Conservation (phyloP, 2,797 vertebrate genomes). For the Odontamblyopus rebecca region DNA sequence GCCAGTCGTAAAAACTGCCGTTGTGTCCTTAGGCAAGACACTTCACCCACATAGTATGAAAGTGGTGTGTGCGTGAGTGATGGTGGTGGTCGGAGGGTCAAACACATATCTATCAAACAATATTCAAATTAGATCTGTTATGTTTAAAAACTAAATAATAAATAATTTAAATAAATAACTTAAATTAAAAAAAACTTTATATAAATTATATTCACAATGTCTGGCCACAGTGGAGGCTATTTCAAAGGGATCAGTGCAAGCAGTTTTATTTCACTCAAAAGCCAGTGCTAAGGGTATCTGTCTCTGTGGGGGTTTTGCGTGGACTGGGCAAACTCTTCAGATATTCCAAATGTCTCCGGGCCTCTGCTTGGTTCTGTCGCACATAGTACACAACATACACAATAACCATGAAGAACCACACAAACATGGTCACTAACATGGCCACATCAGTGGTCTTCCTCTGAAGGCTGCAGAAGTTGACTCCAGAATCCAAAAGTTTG, state of each 20-base stretch:
- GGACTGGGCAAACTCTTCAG: conserved; percentile 79
- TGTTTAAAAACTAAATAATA: conserved; percentile 16
- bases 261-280: conserved; percentile 50
- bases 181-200: conserved; percentile 19
- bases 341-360: conserved; percentile 77
- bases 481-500: conserved; percentile 75
- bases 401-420: conserved; percentile 82
- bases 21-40: too few species aligned
- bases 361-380: conserved; percentile 77
- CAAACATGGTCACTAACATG: conserved; percentile 82
- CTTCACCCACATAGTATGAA: too few species aligned
- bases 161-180: conserved; percentile 15
- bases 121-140: neutral
- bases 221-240: conserved; percentile 15
- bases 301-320: conserved; percentile 64
- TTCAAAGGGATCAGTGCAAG: conserved; percentile 25
- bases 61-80: too few species aligned
- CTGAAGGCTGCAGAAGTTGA: conserved; percentile 81
- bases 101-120: neutral
- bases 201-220: conserved; percentile 9
- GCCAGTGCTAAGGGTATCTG: conserved; percentile 77
- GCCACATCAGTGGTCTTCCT: conserved; percentile 78
- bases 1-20: too few species aligned
- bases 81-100: neutral
- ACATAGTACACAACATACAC: conserved; percentile 80